Conservation (phyloP, 2,888 invertebrate species). For the Muschampia plurimacula region DNA sequence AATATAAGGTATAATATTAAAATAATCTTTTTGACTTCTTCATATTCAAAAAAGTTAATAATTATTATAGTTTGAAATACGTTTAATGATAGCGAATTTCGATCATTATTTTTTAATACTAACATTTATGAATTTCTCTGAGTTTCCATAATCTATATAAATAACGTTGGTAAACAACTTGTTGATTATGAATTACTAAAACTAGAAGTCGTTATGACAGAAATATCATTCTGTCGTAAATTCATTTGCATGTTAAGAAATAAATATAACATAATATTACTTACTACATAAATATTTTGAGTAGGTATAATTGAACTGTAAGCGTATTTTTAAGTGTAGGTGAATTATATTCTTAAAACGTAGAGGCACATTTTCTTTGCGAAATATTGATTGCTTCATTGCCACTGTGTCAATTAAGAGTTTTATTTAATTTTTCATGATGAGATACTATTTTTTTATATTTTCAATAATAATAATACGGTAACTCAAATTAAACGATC, state of each 20-base stretch:
- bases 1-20: no score
- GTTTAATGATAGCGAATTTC: no score
- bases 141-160: neutral
- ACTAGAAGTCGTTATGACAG: slow-evolving; percentile 24
- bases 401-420: no score
- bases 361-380: neutral
- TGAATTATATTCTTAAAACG: neutral
- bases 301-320: neutral
- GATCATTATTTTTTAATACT: no score
- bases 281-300: neutral
- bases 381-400: neutral
- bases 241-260: slow-evolving; percentile 20
- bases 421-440: no score
- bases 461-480: neutral
- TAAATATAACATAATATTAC: slow-evolving; percentile 1
- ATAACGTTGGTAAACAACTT: slow-evolving; percentile 5
- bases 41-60: no score
- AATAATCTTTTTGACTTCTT: no score
- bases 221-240: slow-evolving; percentile 18
- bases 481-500: neutral
- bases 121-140: no score
- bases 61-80: no score
- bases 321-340: neutral
- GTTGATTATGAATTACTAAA: neutral
- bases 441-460: no score